phyloP scores from a whole-genome alignment of 2,888 invertebrate genomes.

The Drosophila mettleri region DNA sequence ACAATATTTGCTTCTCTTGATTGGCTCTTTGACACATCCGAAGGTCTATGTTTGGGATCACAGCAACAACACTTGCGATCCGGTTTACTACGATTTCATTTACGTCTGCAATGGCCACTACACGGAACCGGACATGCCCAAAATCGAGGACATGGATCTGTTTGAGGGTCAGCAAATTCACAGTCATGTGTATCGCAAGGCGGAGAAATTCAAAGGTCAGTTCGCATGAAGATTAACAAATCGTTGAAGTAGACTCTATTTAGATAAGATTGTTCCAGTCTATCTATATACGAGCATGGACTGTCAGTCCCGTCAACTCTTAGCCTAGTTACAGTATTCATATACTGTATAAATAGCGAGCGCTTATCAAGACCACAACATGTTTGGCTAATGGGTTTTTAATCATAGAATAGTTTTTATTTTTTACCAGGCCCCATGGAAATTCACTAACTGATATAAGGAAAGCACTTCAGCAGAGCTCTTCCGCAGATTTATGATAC shows the following conservation, averaged over 20 bases:
- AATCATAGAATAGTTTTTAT: slow-evolving; percentile 15
- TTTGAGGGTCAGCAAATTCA: slow-evolving; percentile 88
- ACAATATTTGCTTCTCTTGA: neutral
- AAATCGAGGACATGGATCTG: slow-evolving; percentile 88
- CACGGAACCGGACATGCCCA: slow-evolving; percentile 91
- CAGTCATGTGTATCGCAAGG: slow-evolving; percentile 94
- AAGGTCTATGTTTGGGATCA: slow-evolving; percentile 82
- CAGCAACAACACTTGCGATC: slow-evolving; percentile 83
- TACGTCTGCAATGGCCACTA: slow-evolving; percentile 96
- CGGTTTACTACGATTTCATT: slow-evolving; percentile 90
- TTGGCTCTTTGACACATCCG: neutral
- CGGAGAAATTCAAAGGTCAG: slow-evolving; percentile 88
- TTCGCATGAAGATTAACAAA: neutral
- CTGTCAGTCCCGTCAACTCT: slow-evolving; percentile 4
- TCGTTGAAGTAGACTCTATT: neutral
- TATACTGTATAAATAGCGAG: slow-evolving; percentile 7
- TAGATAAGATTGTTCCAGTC: slow-evolving; percentile 16
- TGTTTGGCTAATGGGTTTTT: slow-evolving; percentile 14
- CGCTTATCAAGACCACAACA: slow-evolving; percentile 36
- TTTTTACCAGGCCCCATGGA: neutral
- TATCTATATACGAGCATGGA: neutral
- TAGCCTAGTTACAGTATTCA: slow-evolving; percentile 21
- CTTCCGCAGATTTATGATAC: neutral
- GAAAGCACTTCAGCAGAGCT: neutral
- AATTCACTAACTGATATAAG: slow-evolving; percentile 27